phyloP scores from a whole-genome alignment of 2,113 vertebrate genomes.

The Nannobrachium achirus region DNA sequence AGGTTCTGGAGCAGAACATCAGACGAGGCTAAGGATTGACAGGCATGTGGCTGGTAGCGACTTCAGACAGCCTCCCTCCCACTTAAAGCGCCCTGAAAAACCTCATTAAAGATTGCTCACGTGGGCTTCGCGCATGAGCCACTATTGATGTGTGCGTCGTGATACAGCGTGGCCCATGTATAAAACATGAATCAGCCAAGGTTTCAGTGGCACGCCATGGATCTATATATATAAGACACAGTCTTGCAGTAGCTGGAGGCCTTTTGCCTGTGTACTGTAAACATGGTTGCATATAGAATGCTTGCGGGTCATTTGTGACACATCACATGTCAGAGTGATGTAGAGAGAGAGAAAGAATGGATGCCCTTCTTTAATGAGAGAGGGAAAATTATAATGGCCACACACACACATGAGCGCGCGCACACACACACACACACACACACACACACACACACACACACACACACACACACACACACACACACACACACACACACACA shows the following conservation, averaged over 20 bases:
- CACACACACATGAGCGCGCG: not conserved
- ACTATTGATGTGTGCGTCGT: conserved; percentile 53
- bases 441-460: conserved; percentile 22
- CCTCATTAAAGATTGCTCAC: conserved; percentile 59
- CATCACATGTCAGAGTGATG: not conserved
- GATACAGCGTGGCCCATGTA: conserved; percentile 46
- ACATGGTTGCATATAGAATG: conserved; percentile 1
- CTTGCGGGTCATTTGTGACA: conserved; percentile 20
- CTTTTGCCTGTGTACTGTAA: conserved; percentile 6
- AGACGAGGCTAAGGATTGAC: conserved; percentile 65
- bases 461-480: not conserved
- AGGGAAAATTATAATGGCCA: conserved; percentile 36
- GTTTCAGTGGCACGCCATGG: conserved; percentile 22
- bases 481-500: not conserved
- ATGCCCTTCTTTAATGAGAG: conserved; percentile 10
- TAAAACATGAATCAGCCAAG: conserved; percentile 49
- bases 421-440: not conserved
- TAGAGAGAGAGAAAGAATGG: not conserved
- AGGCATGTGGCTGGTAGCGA: conserved; percentile 67
- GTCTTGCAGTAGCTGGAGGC: not conserved
- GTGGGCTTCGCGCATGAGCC: not conserved
- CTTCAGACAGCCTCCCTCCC: conserved; percentile 47
- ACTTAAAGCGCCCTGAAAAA: conserved; percentile 59
- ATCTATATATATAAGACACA: conserved; percentile 5
- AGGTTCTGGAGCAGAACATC: conserved; percentile 69